These are phyloP conservation scores for Epicampocera succincta DNA, from an alignment of 2,888 invertebrate species.

Conservation along the genomic window DNA sequence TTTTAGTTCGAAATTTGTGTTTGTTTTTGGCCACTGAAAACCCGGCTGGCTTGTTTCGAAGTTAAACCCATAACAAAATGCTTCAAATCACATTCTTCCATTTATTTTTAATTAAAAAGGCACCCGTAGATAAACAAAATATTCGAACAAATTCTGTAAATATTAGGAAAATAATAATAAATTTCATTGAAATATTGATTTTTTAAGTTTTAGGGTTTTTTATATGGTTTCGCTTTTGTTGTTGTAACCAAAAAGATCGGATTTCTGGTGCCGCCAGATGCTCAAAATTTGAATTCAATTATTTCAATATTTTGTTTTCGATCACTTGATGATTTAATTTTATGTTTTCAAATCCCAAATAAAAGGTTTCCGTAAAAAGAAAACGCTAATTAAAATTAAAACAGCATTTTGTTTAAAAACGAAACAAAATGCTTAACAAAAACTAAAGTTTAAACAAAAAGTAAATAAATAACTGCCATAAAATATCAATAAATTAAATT, in stretches of 20 bases:
- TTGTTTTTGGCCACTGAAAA: not conserved
- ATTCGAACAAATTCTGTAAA: slow-evolving; percentile 49
- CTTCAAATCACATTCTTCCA: slow-evolving; percentile 74
- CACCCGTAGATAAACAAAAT: slow-evolving; percentile 46
- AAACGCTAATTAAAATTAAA: slow-evolving; percentile 40
- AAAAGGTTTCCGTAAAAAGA: slow-evolving; percentile 50
- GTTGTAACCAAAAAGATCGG: no score
- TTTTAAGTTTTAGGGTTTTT: slow-evolving; percentile 22
- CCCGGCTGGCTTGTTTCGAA: not conserved
- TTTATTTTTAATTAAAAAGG: slow-evolving; percentile 67
- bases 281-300: not conserved
- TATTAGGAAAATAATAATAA: slow-evolving; percentile 59
- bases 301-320: not conserved
- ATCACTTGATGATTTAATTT: no score
- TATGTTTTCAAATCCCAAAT: not conserved
- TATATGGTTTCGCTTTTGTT: not conserved
- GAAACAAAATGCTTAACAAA: slow-evolving; percentile 23
- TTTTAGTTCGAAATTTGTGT: not conserved
- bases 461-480: slow-evolving; percentile 60
- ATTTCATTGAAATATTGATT: slow-evolving; percentile 23
- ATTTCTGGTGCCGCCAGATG: not conserved
- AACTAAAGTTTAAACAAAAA: slow-evolving; percentile 27
- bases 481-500: slow-evolving; percentile 63
- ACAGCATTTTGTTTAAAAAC: slow-evolving; percentile 1
- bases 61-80: slow-evolving; percentile 58